A percentile compares a stretch with the other conserved stretches of the same genome.
These are phyloP conservation scores for Etheostoma nigrum DNA, from an alignment of 2,797 vertebrate genomes.

Conservation along the genomic window DNA sequence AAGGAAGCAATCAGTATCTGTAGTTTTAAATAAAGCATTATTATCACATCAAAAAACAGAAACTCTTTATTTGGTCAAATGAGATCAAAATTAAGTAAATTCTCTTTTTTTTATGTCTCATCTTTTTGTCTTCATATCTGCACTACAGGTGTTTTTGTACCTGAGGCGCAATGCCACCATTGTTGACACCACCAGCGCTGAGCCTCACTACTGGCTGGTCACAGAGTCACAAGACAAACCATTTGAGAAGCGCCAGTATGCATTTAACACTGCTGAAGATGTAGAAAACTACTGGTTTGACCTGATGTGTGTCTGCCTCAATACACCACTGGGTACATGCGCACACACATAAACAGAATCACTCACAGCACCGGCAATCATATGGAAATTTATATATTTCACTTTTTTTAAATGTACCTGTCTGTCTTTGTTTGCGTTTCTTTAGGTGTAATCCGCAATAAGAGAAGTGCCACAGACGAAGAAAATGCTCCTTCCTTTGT, in stretches of 20 bases:
- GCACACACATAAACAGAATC: slow-evolving; percentile 6
- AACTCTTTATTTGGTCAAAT: neutral
- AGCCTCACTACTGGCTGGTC: slow-evolving; percentile 95
- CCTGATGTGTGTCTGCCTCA: slow-evolving; percentile 96
- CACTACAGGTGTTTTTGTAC: slow-evolving; percentile 88
- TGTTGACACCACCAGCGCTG: slow-evolving; percentile 92
- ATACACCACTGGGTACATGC: slow-evolving; percentile 92
- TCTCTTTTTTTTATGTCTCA: neutral
- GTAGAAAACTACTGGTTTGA: slow-evolving; percentile 98
- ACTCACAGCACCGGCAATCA: neutral
- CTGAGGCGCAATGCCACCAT: slow-evolving; percentile 90
- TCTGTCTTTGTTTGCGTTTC: slow-evolving; percentile 1
- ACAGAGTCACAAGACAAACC: slow-evolving; percentile 87
- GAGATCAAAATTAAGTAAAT: neutral
- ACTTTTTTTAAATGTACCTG: neutral
- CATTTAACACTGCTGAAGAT: slow-evolving; percentile 86
- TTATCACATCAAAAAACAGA: neutral
- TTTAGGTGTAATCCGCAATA: slow-evolving; percentile 87
- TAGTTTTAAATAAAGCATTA: neutral
- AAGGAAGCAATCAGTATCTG: neutral
- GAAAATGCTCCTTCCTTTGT: slow-evolving; percentile 66
- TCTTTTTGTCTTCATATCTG: neutral
- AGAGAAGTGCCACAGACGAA: slow-evolving; percentile 57
- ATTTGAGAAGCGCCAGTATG: slow-evolving; percentile 89
- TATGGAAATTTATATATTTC: neutral